Conservation (phyloP, 2,888 invertebrate genomes). For the Apotomis capreana region DNA sequence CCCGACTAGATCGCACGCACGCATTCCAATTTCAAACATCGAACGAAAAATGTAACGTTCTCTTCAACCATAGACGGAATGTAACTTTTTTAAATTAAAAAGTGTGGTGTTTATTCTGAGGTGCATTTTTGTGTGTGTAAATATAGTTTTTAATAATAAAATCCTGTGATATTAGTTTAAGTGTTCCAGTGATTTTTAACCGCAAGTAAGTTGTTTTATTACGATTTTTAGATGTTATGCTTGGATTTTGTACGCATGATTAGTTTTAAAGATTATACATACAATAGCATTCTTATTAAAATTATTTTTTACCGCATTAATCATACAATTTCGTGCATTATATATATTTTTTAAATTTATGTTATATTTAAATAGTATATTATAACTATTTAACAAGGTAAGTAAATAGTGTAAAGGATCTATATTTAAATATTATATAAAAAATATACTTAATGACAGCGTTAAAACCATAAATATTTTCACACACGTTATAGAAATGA, state of each 20-base stretch:
- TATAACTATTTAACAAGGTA: neutral
- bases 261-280: too few species aligned
- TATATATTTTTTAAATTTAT: too few species aligned
- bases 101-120: conserved; percentile 50
- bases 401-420: too few species aligned
- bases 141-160: conserved; percentile 59
- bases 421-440: too few species aligned
- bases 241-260: neutral
- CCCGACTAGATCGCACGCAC: conserved; percentile 61
- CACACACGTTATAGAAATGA: neutral
- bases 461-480: too few species aligned
- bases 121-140: conserved; percentile 58
- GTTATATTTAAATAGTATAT: too few species aligned
- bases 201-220: conserved; percentile 69
- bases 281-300: too few species aligned
- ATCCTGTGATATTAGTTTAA: conserved; percentile 82
- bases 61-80: conserved; percentile 42
- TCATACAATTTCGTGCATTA: too few species aligned
- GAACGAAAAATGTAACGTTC: conserved; percentile 60
- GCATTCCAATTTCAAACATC: conserved; percentile 44
- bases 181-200: conserved; percentile 54
- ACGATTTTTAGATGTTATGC: conserved; percentile 40
- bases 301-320: too few species aligned
- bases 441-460: too few species aligned
- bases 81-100: conserved; percentile 52